Base-by-base conservation (phyloP, 2,113 vertebrate genomes). In the Puma concolor region DNA sequence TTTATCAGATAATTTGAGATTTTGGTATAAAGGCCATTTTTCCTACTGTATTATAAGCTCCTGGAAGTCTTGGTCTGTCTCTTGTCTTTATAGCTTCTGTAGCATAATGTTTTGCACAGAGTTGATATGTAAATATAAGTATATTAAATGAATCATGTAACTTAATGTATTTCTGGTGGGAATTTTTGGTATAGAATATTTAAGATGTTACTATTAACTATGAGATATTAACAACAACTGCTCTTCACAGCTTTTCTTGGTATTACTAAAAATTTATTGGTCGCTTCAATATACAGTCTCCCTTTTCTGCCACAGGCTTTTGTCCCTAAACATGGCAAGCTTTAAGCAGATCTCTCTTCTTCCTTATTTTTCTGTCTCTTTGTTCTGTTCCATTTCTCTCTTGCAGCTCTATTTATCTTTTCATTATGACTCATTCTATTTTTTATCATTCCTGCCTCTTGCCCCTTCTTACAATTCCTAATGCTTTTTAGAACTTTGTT, bases 161-260 rank as follows among this genome's bases (percentile, higher is more conserved):
- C 86, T 94, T 95, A 74, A 83, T 86, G n/a, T 83, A 48, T 89
- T 81, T 93, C 71, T 74, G 52, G 33, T 74, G 29, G 63, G 33
- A 88, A 88, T 74, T 97, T 96, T 67, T 76, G 33, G 66, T 91
- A 93, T 31, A 74, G 52, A 88, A 69, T 96, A 84, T 91, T 97
- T 94, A 71, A 84, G 27, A 60, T 83, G 60, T 79, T 89, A 83
- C n/a, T 90, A 52, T 89, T 92, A 71, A 84, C 74, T 74, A 79
- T 80, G 72, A 88, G 91, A 54, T 41, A 54, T 31, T 72, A 96
- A 85, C 71, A 71, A 87, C 12, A 1, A 66, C 11, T 71, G 94
- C 36, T 95, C 52, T 91, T 57, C 25, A 79, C 57, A 85, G 50
- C 1, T 96, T 93, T 67, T 29, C 54, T 25, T 84, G 54, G 8